A percentile compares a stretch with the other conserved stretches of the same genome.
Evolutionary conservation across 2,888 invertebrate species (phyloP).

Genomic region (Agapostemon virescens): DNA sequence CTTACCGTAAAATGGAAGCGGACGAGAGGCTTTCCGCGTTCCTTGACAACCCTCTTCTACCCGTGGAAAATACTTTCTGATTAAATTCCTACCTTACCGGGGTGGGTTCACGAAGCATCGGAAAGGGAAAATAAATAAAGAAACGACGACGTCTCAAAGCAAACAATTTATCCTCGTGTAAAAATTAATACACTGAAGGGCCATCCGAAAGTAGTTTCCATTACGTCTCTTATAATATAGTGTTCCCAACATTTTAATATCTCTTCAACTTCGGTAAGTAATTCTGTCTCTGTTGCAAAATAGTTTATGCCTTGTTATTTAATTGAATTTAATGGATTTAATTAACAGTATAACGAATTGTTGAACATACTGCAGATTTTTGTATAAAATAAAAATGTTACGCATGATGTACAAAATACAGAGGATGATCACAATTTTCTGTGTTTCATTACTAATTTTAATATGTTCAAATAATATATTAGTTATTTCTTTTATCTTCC

Average conservation of each 20-base stretch:
- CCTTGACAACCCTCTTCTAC: conserved; percentile 31
- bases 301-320: not conserved
- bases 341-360: too few relatives aligned
- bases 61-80: conserved; percentile 53
- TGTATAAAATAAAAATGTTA: too few relatives aligned
- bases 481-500: too few relatives aligned
- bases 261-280: not conserved
- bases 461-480: too few relatives aligned
- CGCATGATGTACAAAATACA: too few relatives aligned
- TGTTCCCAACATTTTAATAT: not conserved
- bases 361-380: not conserved
- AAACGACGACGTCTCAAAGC: not conserved
- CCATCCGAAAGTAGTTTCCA: not conserved
- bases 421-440: too few relatives aligned
- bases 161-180: conserved; percentile 2
- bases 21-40: conserved; percentile 46
- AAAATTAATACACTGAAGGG: not conserved
- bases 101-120: conserved; percentile 24
- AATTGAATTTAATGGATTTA: too few relatives aligned
- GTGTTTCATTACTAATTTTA: too few relatives aligned
- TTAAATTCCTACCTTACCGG: conserved; percentile 47
- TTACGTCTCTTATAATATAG: not conserved
- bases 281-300: not conserved
- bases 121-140: not conserved
- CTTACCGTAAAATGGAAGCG: conserved; percentile 60